These are phyloP conservation scores for Eulemur albifrons DNA, from an alignment of 2,797 vertebrate genomes.

Conservation along the genomic window DNA sequence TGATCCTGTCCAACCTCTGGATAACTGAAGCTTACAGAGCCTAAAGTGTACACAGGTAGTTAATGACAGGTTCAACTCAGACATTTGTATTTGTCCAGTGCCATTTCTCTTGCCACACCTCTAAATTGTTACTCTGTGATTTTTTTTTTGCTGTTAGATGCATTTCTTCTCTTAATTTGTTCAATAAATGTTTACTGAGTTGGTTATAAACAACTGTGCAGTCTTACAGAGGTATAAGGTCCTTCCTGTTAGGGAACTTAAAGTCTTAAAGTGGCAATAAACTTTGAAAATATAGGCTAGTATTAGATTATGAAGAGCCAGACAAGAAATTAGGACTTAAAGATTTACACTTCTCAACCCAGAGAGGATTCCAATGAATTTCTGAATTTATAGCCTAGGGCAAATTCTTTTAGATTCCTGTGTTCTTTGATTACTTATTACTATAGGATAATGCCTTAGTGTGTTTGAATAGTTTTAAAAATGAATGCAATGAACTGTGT, in stretches of 20 bases:
- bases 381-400: background rate
- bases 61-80: background rate
- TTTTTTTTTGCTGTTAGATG: background rate
- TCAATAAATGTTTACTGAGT: slow-evolving; percentile 4
- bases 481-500: background rate
- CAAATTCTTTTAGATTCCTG: background rate
- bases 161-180: background rate
- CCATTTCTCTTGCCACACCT: background rate
- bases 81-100: background rate
- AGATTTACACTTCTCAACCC: background rate
- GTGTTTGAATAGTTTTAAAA: slow-evolving; percentile 33
- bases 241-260: background rate
- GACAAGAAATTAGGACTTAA: background rate
- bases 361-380: background rate
- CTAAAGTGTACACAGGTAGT: background rate
- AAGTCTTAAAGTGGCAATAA: background rate
- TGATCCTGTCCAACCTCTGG: background rate
- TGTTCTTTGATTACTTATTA: slow-evolving; percentile 36
- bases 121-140: background rate
- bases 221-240: background rate
- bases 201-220: background rate
- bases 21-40: background rate
- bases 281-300: background rate
- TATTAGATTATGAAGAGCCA: background rate
- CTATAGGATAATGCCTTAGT: background rate